These are phyloP conservation scores for Siphamia tubifer DNA, from an alignment of 2,113 vertebrate genomes.

Conservation along the genomic window DNA sequence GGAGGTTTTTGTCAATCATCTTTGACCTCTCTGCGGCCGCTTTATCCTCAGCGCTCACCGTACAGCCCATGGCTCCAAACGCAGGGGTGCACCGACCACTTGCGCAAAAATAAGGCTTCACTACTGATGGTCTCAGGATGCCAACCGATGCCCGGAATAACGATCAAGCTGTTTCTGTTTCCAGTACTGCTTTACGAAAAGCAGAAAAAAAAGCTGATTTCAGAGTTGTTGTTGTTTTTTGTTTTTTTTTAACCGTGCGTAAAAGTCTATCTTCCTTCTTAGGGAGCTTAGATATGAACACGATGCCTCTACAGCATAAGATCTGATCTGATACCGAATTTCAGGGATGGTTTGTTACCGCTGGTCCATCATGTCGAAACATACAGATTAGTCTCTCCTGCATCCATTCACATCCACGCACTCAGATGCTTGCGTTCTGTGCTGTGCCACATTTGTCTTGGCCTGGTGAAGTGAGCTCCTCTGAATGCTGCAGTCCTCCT, in stretches of 20 bases:
- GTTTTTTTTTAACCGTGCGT: neutral
- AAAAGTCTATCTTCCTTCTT: conserved; percentile 16
- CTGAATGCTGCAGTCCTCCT: neutral
- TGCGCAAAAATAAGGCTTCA: neutral
- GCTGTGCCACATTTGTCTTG: neutral
- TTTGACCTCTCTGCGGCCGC: conserved; percentile 93
- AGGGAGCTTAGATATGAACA: neutral
- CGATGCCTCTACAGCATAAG: neutral
- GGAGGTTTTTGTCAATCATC: conserved; percentile 96
- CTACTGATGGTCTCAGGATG: neutral
- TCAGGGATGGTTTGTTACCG: neutral
- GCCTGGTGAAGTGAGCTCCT: conserved; percentile 4
- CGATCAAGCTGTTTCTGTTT: neutral
- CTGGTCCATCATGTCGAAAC: conserved; percentile 50
- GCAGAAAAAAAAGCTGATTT: neutral
- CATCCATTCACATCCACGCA: conserved; percentile 17
- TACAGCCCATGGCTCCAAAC: conserved; percentile 89
- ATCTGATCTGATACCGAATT: neutral
- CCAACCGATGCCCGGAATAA: neutral
- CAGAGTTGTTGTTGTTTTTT: conserved; percentile 12
- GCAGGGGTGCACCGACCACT: conserved; percentile 44
- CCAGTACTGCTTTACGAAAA: too few species aligned
- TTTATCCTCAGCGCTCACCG: conserved; percentile 95
- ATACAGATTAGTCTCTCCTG: conserved; percentile 2
- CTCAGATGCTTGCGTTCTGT: neutral